These are phyloP conservation scores for Falcaria lacertinaria DNA, from an alignment of 2,888 invertebrate genomes.

Conservation along the genomic window DNA sequence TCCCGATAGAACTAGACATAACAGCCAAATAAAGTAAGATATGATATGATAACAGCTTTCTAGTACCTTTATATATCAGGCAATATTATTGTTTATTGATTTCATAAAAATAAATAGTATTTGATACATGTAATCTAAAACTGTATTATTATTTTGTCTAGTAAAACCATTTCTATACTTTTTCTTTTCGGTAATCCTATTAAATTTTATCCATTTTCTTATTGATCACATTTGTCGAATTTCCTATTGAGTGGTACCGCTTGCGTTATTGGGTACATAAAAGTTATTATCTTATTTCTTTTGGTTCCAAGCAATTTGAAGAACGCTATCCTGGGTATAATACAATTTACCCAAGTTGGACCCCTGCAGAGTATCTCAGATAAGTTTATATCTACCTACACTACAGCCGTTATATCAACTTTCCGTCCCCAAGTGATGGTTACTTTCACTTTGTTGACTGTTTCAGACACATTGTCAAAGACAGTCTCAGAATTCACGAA, in stretches of 20 bases:
- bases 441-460: conserved; percentile 35
- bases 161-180: background rate
- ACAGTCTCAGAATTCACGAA: conserved; percentile 3
- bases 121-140: too few species aligned
- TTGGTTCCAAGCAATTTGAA: conserved; percentile 50
- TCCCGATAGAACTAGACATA: too few species aligned
- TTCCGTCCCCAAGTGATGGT: conserved; percentile 33
- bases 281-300: conserved; percentile 48
- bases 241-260: conserved; percentile 25
- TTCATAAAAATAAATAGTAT: too few species aligned
- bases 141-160: too few species aligned
- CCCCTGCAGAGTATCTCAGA: conserved; percentile 37
- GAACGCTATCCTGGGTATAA: conserved; percentile 42
- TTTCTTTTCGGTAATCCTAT: background rate
- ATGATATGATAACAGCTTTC: too few species aligned
- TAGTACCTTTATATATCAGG: too few species aligned
- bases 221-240: conserved; percentile 1
- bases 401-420: conserved; percentile 40
- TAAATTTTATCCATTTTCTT: background rate
- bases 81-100: too few species aligned
- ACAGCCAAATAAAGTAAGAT: too few species aligned
- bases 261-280: conserved; percentile 36
- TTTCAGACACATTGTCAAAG: conserved; percentile 24
- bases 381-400: conserved; percentile 28
- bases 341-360: conserved; percentile 46